Evolutionary conservation across 1,140 invertebrate species (phyloP), one percentile per base, ranked within the genome.

Genomic region (Oryctes rhinoceros): DNA sequence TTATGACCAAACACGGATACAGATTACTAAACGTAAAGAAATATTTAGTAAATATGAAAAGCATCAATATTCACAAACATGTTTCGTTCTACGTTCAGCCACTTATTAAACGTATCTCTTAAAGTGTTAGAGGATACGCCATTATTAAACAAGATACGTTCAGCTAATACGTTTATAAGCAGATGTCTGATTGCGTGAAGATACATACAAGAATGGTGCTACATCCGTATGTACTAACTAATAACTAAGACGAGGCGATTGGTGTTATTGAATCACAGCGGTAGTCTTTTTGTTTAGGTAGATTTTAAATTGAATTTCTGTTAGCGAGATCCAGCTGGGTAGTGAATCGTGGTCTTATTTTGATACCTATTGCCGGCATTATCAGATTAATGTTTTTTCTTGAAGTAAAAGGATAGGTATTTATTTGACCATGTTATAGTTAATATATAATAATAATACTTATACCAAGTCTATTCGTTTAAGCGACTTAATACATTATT

Each of bases 281-380:
- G 84, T 84, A 81, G 84, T 82, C 84, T 83, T 81, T 84, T 84
- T 83, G 81, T 84, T 83, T 78, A 76, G 80, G 81, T 81, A 76
- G 82, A 82, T 83, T 83, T 84, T 81, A 84, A 84, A 84, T 84
- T 84, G 82, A 84, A 84, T 83, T 84, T 84, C 82, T 83, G 81
- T 82, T 80, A 81, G 81, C 81, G 80, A 47, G 81, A 75, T 78
- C 82, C 81, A 75, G 81, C 83, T 82, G 83, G 20, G 65, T 35
- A 39, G 84, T 65, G 76, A 79, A 80, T 81, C 76, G 48, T 80
- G 76, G 79, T 76, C 80, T 80, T 83, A 80, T 84, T 80, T 80
- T 80, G 82, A 83, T 84, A 83, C 83, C 81, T 84, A 83, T 84
- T 84, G 81, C 80, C 81, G 80, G 82, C 76, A 47, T 82, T 84